Percentiles rank a stretch among this genome's conserved stretches.
phyloP scores from a whole-genome alignment of 2,113 vertebrate genomes.

The Opisthocomus hoazin region DNA sequence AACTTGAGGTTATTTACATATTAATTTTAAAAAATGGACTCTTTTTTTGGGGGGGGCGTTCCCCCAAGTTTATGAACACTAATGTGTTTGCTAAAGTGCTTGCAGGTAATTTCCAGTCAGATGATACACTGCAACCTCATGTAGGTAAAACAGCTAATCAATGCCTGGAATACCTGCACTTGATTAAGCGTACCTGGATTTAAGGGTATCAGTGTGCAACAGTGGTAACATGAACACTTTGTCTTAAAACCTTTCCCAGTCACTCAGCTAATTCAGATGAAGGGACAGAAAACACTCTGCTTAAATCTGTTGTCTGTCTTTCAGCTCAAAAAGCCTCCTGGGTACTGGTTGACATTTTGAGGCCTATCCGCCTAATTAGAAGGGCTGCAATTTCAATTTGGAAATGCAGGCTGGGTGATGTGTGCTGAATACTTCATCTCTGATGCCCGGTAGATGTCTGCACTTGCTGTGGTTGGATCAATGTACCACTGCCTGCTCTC shows the following conservation, averaged over 20 bases:
- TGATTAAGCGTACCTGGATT: not conserved
- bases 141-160: not conserved
- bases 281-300: not conserved
- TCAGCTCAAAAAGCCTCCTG: not conserved
- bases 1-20: not conserved
- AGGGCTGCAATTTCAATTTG: not conserved
- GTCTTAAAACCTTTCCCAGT: not conserved
- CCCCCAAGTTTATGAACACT: not conserved
- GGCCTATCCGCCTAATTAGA: not conserved
- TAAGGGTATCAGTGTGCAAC: not conserved
- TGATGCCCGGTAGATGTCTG: not conserved
- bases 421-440: not conserved
- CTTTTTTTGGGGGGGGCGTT: no score
- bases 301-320: not conserved
- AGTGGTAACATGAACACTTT: not conserved
- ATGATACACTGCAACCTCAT: not conserved
- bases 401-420: not conserved
- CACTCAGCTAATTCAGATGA: not conserved
- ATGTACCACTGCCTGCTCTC: not conserved
- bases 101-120: not conserved
- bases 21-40: not conserved
- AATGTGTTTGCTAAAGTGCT: not conserved
- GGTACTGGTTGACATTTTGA: not conserved
- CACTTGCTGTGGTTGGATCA: not conserved
- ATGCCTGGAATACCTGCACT: not conserved